A percentile compares a stretch with the other conserved stretches of the same genome.
Evolutionary conservation across 2,888 invertebrate genomes (phyloP).

Genomic region (Cosmia pyralina): DNA sequence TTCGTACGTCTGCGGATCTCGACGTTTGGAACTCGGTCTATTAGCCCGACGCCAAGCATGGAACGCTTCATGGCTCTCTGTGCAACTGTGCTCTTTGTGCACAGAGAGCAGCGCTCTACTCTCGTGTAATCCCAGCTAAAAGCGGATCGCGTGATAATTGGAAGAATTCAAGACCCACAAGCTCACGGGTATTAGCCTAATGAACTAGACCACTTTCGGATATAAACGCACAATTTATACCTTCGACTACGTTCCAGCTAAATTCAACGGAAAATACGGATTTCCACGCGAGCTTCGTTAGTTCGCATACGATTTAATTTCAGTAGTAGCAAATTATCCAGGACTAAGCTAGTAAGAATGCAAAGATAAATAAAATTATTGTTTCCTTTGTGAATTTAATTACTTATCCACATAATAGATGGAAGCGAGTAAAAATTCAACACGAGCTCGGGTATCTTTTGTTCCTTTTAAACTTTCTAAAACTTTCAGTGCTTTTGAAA

Average conservation of each 20-base stretch:
- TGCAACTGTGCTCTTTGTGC: too few relatives aligned
- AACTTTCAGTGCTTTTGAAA: slow-evolving; percentile 60
- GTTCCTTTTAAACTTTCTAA: slow-evolving; percentile 62
- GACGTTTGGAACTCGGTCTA: too few relatives aligned
- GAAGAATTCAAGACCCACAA: slow-evolving; percentile 67
- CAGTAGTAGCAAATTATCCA: slow-evolving; percentile 20
- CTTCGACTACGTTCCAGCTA: slow-evolving; percentile 25
- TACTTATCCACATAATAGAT: slow-evolving; percentile 55
- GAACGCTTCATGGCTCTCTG: too few relatives aligned
- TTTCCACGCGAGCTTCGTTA: slow-evolving; percentile 1
- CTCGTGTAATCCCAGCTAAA: slow-evolving; percentile 64
- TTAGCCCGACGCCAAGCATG: too few relatives aligned
- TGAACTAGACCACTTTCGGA: slow-evolving; percentile 66
- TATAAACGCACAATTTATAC: slow-evolving; percentile 55
- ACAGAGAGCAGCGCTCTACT: slow-evolving; percentile 13
- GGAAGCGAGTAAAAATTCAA: slow-evolving; percentile 55
- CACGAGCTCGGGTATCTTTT: slow-evolving; percentile 59
- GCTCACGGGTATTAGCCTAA: slow-evolving; percentile 69
- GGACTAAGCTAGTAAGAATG: slow-evolving; percentile 4
- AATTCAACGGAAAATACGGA: slow-evolving; percentile 32
- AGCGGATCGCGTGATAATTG: slow-evolving; percentile 68
- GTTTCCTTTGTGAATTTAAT: slow-evolving; percentile 60
- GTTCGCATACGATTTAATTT: slow-evolving; percentile 38
- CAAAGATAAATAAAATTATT: slow-evolving; percentile 39
- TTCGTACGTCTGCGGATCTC: too few relatives aligned